Conservation (phyloP, 2,797 vertebrate genomes). For the Valencia hispanica region DNA sequence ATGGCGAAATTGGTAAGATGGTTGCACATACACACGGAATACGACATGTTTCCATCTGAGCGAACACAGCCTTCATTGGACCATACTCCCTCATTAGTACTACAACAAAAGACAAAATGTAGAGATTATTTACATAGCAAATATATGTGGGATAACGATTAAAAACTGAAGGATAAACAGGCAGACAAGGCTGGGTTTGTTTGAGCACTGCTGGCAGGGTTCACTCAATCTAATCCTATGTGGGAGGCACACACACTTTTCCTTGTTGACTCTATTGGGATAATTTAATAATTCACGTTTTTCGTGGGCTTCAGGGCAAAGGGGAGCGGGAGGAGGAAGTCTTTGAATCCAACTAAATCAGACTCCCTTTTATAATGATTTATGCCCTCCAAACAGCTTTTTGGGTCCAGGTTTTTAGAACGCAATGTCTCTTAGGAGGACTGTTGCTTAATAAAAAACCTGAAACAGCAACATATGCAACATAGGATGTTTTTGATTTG, state of each 20-base stretch:
- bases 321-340: conserved; percentile 47
- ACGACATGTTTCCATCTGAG: conserved; percentile 84
- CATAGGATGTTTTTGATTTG: conserved; percentile 48
- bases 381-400: conserved; percentile 50
- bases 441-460: conserved; percentile 41
- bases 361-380: conserved; percentile 64
- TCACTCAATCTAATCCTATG: conserved; percentile 24
- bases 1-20: conserved; percentile 99
- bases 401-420: conserved; percentile 50
- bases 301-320: conserved; percentile 52
- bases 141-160: not conserved
- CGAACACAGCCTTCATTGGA: conserved; percentile 89
- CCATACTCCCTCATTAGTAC: conserved; percentile 90
- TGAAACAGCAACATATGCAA: conserved; percentile 26
- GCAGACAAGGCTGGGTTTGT: not conserved
- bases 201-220: conserved; percentile 29
- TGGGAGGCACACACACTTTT: conserved; percentile 27
- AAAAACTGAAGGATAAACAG: conserved; percentile 3
- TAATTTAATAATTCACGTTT: conserved; percentile 61
- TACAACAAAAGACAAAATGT: conserved; percentile 61
- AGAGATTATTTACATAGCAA: conserved; percentile 15
- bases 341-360: conserved; percentile 68
- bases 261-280: conserved; percentile 37
- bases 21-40: conserved; percentile 91
- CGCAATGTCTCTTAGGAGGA: conserved; percentile 37